Percentiles rank a stretch among this genome's conserved stretches.
These are phyloP conservation scores for Cheilosia urbana DNA, from an alignment of 2,888 invertebrate species.

Conservation along the genomic window DNA sequence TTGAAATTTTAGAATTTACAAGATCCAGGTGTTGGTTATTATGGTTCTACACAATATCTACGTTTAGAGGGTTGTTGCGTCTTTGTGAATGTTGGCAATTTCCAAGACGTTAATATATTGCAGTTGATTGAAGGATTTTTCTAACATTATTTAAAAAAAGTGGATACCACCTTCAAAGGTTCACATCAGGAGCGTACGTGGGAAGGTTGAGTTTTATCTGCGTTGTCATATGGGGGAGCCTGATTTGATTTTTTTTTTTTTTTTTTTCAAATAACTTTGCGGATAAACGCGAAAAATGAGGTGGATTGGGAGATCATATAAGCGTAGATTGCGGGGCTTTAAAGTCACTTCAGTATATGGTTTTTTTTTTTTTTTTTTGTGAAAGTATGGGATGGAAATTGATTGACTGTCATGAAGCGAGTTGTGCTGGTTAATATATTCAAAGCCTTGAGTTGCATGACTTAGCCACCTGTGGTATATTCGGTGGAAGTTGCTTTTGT, in stretches of 20 bases:
- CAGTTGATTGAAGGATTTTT: constrained; percentile 71
- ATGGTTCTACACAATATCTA: constrained; percentile 9
- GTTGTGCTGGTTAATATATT: no score
- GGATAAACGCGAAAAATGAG: constrained; percentile 56
- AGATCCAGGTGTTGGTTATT: constrained; percentile 56
- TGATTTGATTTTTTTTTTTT: constrained; percentile 50
- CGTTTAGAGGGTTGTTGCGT: constrained; percentile 13
- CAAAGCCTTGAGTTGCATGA: no score
- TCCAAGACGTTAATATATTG: constrained; percentile 49
- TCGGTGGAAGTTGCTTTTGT: no score
- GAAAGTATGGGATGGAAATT: background rate
- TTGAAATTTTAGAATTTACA: constrained; percentile 67
- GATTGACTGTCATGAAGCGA: background rate
- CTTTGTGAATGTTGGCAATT: constrained; percentile 59
- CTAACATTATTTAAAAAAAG: constrained; percentile 20
- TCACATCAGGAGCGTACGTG: constrained; percentile 27
- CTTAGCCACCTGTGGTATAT: no score
- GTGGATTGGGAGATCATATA: constrained; percentile 21
- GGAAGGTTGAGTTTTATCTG: constrained; percentile 32
- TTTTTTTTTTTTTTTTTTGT: background rate
- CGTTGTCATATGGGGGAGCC: constrained; percentile 11
- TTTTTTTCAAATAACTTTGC: constrained; percentile 18
- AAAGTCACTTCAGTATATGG: background rate
- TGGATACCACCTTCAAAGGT: constrained; percentile 16
- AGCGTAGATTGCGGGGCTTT: constrained; percentile 3